A percentile compares a stretch with the other conserved stretches of the same genome.
These are phyloP conservation scores for Stramonita haemastoma DNA, from an alignment of 2,888 invertebrate genomes.

Conservation along the genomic window DNA sequence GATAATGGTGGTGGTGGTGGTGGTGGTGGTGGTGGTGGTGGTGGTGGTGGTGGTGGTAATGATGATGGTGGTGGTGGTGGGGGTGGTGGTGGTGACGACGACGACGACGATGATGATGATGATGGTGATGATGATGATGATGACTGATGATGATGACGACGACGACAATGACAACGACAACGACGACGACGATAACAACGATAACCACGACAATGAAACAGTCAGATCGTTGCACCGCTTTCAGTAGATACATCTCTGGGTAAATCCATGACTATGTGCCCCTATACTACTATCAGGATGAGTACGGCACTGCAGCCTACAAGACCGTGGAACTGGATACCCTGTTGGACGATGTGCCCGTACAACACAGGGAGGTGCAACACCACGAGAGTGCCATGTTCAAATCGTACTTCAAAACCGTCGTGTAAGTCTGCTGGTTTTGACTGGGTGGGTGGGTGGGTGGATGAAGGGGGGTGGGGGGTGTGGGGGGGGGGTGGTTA, in stretches of 20 bases:
- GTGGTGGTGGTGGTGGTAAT: not conserved
- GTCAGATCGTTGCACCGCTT: too few relatives aligned
- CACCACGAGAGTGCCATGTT: constrained; percentile 73
- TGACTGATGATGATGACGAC: not conserved
- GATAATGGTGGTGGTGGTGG: too few relatives aligned
- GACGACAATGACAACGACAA: not conserved
- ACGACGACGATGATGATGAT: not conserved
- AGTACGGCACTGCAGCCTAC: constrained; percentile 77
- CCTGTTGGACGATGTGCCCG: constrained; percentile 73
- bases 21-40: not conserved
- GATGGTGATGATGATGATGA: constrained; percentile 14
- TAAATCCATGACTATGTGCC: too few relatives aligned
- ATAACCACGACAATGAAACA: too few relatives aligned
- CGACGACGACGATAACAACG: too few relatives aligned
- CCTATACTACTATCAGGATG: constrained; percentile 69
- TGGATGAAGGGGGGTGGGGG: too few relatives aligned
- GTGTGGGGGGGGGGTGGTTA: too few relatives aligned
- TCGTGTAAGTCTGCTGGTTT: not conserved
- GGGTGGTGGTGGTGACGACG: not conserved
- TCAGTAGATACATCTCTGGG: too few relatives aligned
- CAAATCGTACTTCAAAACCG: constrained; percentile 60
- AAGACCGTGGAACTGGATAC: constrained; percentile 78
- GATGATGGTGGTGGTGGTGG: constrained; percentile 11
- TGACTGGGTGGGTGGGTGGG: too few relatives aligned
- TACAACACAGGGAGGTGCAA: constrained; percentile 77